Base-by-base conservation (phyloP, 2,888 invertebrate genomes). In the Tipula unca region DNA sequence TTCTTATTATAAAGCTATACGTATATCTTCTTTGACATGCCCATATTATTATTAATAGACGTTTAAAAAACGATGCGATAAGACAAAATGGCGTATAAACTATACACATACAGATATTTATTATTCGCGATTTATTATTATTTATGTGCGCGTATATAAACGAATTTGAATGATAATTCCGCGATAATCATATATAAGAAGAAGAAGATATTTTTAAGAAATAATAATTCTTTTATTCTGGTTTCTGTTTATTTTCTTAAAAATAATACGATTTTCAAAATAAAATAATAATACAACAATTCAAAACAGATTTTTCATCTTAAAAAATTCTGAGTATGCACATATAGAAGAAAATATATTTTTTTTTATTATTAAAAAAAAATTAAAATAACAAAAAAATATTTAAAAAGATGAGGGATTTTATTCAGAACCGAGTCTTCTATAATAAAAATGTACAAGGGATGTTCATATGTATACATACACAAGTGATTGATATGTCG, bases 31-130 rank as follows among this genome's bases (percentile, higher is more conserved):
- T 69, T 20, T 69, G 69, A 69, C 69, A 69, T 69, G 69, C 69
- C 69, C 69, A 69, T 69, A 69, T 69, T 69, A 69, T 69, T 69
- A 69, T 69, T 69, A 69, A 69, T 69, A 69, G 69, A 69, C 69
- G 69, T 69, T 69, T 69, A 69, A 69, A 69, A 69, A 69, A 69
- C 69, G 69, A 69, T 69, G 69, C 69, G 69, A 69, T 69, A 69
- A 69, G 69, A 69, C 69, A 69, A 69, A 69, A 69, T 69, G 69
- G 69, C 69, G 69, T 69, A 69, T 25, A 25, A n/a, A n/a, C n/a
- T 13, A 54, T 54, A 17, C 32, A 2, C 5, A 2, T 32, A 32
- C 6, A 32, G 32, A 32, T 32, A 32, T 32, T 32, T 32, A 32
- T n/a, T 42, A 42, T 42, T 42, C 42, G 42, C 42, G 42, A 42